Percentiles rank a stretch among this genome's conserved stretches.
Evolutionary conservation across 2,888 invertebrate genomes (phyloP).

Genomic region (Rhabditoides inermis): DNA sequence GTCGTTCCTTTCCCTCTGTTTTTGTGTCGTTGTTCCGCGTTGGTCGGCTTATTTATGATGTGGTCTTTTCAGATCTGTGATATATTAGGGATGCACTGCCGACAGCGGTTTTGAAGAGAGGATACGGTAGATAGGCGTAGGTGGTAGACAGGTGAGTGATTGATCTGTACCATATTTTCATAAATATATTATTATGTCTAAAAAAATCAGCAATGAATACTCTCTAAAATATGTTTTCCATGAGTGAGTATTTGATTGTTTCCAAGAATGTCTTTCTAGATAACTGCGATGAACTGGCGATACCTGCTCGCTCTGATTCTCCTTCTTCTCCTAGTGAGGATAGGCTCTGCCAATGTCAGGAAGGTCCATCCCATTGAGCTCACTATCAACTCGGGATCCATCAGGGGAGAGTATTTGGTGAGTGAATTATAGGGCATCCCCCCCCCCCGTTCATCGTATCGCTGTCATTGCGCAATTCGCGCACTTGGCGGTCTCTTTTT

Average conservation of each 20-base stretch:
- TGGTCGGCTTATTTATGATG: too few species aligned
- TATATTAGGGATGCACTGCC: too few species aligned
- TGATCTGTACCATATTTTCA: constrained; percentile 21
- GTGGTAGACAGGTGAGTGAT: too few species aligned
- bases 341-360: not conserved
- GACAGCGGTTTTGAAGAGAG: too few species aligned
- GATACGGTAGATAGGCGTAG: too few species aligned
- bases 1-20: too few species aligned
- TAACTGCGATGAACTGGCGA: too few species aligned
- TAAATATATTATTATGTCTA: constrained; percentile 5
- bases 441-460: not conserved
- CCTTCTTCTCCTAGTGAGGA: not conserved
- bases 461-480: not conserved
- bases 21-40: too few species aligned
- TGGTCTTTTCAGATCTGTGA: too few species aligned
- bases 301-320: too few species aligned
- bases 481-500: not conserved
- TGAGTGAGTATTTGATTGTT: too few species aligned
- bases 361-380: constrained; percentile 41
- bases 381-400: constrained; percentile 48
- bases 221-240: too few species aligned
- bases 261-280: constrained; percentile 14
- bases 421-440: not conserved
- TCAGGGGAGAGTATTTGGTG: constrained; percentile 49
- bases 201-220: constrained; percentile 22